phyloP scores from a whole-genome alignment of 2,797 vertebrate genomes.

The Aselliscus stoliczkanus region DNA sequence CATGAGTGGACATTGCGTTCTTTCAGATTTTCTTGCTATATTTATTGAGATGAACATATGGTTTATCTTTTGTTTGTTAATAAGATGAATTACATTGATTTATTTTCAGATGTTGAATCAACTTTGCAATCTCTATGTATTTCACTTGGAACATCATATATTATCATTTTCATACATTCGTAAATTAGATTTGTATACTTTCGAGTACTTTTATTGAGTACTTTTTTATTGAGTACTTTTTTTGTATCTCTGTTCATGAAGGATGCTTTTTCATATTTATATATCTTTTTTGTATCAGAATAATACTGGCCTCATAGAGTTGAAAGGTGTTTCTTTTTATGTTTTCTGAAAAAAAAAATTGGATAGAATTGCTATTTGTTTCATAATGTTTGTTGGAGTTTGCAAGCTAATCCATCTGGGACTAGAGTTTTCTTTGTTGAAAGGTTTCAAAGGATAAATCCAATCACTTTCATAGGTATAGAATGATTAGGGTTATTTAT shows the following conservation, averaged over 20 bases:
- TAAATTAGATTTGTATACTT: neutral
- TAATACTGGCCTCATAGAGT: neutral
- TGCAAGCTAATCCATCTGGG: neutral
- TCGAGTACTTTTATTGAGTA: too few relatives aligned
- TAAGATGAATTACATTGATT: neutral
- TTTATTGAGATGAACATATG: neutral
- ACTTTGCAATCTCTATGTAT: neutral
- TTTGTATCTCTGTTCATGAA: neutral
- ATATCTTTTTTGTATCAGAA: neutral
- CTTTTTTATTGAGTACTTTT: neutral
- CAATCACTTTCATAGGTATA: neutral
- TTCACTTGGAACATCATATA: neutral
- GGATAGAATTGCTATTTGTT: neutral
- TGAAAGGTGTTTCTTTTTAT: neutral
- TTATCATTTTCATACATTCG: neutral
- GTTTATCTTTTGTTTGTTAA: neutral
- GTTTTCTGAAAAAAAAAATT: neutral
- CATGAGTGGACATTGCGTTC: neutral
- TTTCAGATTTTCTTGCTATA: neutral
- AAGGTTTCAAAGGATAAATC: neutral
- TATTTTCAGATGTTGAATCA: slow-evolving; percentile 28
- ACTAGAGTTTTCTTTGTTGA: neutral
- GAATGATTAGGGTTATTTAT: neutral
- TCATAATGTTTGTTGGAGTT: neutral
- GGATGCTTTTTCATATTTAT: neutral